Conservation (phyloP, 2,888 invertebrate species). For the Leptinotarsa peninsularis region DNA sequence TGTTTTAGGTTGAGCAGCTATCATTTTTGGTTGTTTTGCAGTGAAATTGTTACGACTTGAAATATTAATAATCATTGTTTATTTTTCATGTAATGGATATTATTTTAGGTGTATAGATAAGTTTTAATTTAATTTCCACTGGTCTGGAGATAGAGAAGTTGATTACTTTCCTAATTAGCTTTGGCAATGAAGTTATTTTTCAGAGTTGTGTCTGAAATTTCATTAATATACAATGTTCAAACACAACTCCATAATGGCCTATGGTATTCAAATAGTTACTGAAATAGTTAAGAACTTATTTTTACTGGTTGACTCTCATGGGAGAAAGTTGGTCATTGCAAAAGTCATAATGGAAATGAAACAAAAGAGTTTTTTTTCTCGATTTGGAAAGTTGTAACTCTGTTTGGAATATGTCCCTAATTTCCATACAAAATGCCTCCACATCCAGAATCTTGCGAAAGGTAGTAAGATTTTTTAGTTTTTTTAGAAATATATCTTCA, state of each 20-base stretch:
- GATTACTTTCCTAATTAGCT: not conserved
- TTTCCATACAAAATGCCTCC: too few relatives aligned
- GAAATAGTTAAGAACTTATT: too few relatives aligned
- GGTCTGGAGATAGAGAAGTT: not conserved
- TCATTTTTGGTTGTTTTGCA: not conserved
- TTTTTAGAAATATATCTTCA: too few relatives aligned
- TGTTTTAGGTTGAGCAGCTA: not conserved
- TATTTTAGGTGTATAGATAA: constrained; percentile 1
- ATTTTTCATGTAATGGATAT: not conserved
- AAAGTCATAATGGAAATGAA: too few relatives aligned
- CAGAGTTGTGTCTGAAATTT: not conserved
- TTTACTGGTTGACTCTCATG: too few relatives aligned
- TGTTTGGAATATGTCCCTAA: too few relatives aligned
- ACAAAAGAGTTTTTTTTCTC: too few relatives aligned
- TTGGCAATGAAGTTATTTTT: not conserved
- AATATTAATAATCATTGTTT: constrained; percentile 2
- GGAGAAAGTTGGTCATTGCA: too few relatives aligned
- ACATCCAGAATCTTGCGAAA: too few relatives aligned
- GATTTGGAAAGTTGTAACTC: too few relatives aligned
- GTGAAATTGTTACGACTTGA: constrained; percentile 4
- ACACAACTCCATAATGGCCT: not conserved
- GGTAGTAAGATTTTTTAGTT: too few relatives aligned
- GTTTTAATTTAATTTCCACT: not conserved
- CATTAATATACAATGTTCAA: not conserved
- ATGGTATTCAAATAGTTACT: too few relatives aligned